phyloP scores from a whole-genome alignment of 2,888 invertebrate genomes.

The Athetis lepigone region DNA sequence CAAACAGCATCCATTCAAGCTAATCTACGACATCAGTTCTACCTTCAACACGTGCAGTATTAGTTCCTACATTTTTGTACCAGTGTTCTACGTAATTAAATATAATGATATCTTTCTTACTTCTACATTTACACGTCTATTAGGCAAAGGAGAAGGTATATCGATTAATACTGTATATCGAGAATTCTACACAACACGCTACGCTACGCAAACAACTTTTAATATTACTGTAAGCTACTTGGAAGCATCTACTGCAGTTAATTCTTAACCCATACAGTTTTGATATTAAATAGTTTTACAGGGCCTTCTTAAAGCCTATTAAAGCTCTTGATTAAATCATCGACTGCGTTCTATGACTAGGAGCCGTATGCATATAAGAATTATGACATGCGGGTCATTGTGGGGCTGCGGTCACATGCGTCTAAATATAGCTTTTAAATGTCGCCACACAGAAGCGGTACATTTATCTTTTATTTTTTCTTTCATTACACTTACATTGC shows the following conservation, averaged over 20 bases:
- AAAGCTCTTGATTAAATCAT: conserved; percentile 20
- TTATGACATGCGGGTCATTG: too few relatives aligned
- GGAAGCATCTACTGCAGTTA: conserved; percentile 79
- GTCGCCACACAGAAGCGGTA: too few relatives aligned
- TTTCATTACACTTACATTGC: too few relatives aligned
- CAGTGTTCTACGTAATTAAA: conserved; percentile 53
- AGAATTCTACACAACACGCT: conserved; percentile 66
- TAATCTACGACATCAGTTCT: conserved; percentile 22
- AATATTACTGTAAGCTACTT: conserved; percentile 79
- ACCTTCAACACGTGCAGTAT: conserved; percentile 53
- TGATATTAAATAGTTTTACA: conserved; percentile 3
- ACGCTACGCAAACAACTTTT: conserved; percentile 70
- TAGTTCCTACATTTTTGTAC: conserved; percentile 52
- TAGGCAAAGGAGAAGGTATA: conserved; percentile 78
- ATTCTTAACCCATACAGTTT: conserved; percentile 22
- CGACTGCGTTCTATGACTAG: background rate
- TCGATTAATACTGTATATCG: conserved; percentile 80
- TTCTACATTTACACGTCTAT: conserved; percentile 55
- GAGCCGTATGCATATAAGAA: background rate
- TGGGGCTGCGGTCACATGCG: too few relatives aligned
- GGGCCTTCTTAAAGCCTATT: conserved; percentile 15
- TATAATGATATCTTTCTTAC: conserved; percentile 61
- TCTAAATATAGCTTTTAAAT: too few relatives aligned
- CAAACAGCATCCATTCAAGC: background rate
- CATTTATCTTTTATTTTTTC: too few relatives aligned